Evolutionary conservation across 2,797 vertebrate species (phyloP), one percentile per base, ranked within the genome.

Genomic region (Coracias cyanogaster): DNA sequence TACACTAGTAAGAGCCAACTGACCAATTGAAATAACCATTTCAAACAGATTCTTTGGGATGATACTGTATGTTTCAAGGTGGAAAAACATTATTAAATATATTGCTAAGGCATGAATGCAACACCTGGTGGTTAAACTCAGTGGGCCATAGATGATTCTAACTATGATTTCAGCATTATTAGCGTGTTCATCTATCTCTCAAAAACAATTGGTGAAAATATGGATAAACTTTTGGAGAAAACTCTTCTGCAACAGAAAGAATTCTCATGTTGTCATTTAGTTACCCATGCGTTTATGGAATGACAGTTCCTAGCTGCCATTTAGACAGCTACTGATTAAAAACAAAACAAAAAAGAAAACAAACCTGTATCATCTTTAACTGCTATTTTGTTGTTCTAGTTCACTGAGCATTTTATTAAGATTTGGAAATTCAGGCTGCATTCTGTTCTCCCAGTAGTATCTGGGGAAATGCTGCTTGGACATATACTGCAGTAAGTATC

Each of bases 51-150:
- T 92, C 96, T 74, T 58, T 84, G 95, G 89, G 92, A 95, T 62
- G 67, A 86, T 65, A 66, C 84, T 92, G 57, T 90, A 57, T 95
- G 81, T 94, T 97, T 96, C 83, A 95, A 97, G 94, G 96, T 93
- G 66, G 76, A 60, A 96, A 95, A 97, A 91, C 95, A 89, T 93
- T 89, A 90, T 96, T 95, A 97, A 97, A 89, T 92, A 93, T 97
- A 95, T 94, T 93, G 58, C 58, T 85, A 70, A 82, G 74, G 93
- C 88, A 95, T 86, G 92, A 97, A 95, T 78, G 77, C 80, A 95
- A 48, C 87, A 91, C 89, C 45, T 39, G 1, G 33, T 76, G 79
- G 61, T 90, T 66, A 95, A 87, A 95, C 76, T 96, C 88, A 73
- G 81, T 35, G 46, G 89, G 61, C 49, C 46, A 45, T 58, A 93